A percentile compares a stretch with the other conserved stretches of the same genome.
These are phyloP conservation scores for Autographa gamma DNA, from an alignment of 2,888 invertebrate species.

Conservation along the genomic window DNA sequence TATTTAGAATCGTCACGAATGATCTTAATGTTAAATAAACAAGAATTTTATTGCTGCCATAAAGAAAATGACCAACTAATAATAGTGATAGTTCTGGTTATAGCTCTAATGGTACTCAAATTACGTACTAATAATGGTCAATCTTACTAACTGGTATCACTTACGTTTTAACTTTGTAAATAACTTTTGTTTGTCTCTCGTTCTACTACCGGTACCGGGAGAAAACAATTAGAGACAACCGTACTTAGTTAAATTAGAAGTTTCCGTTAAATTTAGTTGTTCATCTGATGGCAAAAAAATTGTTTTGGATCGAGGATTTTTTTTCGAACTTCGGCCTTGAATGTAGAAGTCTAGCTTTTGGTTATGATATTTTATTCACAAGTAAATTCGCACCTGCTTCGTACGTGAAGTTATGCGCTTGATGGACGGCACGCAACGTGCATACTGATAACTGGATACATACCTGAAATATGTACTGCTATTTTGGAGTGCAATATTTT, in stretches of 20 bases:
- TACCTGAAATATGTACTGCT: slow-evolving; percentile 39
- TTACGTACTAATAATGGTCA: slow-evolving; percentile 19
- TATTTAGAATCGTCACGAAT: slow-evolving; percentile 28
- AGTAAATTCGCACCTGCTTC: slow-evolving; percentile 71
- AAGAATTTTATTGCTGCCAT: slow-evolving; percentile 38
- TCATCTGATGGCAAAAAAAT: not conserved
- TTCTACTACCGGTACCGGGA: not conserved
- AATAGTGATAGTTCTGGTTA: slow-evolving; percentile 25
- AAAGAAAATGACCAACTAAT: slow-evolving; percentile 27
- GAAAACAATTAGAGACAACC: not conserved
- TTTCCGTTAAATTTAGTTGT: not conserved
- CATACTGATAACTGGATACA: slow-evolving; percentile 64
- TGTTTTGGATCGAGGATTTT: not conserved
- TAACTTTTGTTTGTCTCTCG: not conserved
- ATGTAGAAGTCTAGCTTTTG: slow-evolving; percentile 21
- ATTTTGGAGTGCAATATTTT: slow-evolving; percentile 29
- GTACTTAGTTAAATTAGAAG: not conserved
- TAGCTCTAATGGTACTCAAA: slow-evolving; percentile 17
- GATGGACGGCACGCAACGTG: slow-evolving; percentile 62
- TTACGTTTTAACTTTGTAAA: slow-evolving; percentile 6
- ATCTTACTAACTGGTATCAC: slow-evolving; percentile 26
- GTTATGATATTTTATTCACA: slow-evolving; percentile 46
- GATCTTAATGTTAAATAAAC: slow-evolving; percentile 29
- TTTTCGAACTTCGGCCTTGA: not conserved
- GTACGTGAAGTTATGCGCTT: slow-evolving; percentile 74